phyloP scores from a whole-genome alignment of 2,888 invertebrate genomes.

The Clanis bilineata region DNA sequence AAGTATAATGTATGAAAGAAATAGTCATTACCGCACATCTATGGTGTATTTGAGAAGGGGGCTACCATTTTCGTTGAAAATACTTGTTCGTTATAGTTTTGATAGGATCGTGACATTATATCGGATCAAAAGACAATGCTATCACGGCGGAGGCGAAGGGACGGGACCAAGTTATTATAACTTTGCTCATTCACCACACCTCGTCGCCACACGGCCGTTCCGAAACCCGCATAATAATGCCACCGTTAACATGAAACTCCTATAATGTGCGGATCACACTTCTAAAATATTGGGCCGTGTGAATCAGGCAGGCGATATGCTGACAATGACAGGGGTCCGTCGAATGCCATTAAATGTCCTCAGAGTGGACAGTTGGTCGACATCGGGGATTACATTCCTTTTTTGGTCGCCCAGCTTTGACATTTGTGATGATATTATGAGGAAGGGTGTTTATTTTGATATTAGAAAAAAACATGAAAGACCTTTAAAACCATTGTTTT shows the following conservation, averaged over 20 bases:
- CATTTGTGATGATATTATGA: slow-evolving; percentile 24
- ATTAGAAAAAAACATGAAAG: background rate
- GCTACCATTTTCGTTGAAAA: slow-evolving; percentile 11
- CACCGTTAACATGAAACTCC: slow-evolving; percentile 55
- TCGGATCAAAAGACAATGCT: slow-evolving; percentile 63
- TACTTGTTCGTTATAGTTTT: slow-evolving; percentile 21
- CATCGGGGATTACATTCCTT: slow-evolving; percentile 31
- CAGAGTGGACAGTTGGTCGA: slow-evolving; percentile 38
- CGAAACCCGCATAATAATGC: slow-evolving; percentile 67
- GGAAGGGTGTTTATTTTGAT: slow-evolving; percentile 17
- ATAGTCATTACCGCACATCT: background rate
- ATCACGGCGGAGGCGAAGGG: slow-evolving; percentile 51
- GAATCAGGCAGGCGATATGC: slow-evolving; percentile 50
- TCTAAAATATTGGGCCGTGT: slow-evolving; percentile 57
- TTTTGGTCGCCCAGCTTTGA: slow-evolving; percentile 24
- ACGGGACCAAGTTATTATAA: slow-evolving; percentile 72
- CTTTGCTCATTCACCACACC: slow-evolving; percentile 72
- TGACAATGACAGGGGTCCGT: slow-evolving; percentile 52
- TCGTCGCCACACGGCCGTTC: slow-evolving; percentile 57
- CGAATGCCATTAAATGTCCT: slow-evolving; percentile 48
- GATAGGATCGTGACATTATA: slow-evolving; percentile 45
- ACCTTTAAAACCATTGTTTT: no score
- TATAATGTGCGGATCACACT: slow-evolving; percentile 56
- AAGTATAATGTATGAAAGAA: background rate
- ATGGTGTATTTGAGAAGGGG: background rate